Percentiles rank a stretch among this genome's conserved stretches.
Evolutionary conservation across 1,140 invertebrate genomes (phyloP).

Genomic region (Sitophilus oryzae): DNA sequence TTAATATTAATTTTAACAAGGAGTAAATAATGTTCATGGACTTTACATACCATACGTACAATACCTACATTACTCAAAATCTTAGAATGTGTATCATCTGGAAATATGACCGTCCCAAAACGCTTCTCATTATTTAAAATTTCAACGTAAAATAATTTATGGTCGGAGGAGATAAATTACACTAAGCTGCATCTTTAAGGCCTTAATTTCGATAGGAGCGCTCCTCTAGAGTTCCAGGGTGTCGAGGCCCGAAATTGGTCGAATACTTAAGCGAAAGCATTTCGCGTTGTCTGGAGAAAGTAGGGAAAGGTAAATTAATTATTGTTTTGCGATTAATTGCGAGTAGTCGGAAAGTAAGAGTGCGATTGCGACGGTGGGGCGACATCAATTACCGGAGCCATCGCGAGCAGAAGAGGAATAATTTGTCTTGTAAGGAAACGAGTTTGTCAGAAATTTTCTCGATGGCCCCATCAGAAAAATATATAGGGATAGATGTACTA

Average conservation of each 20-base stretch:
- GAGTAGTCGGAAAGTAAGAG: not conserved
- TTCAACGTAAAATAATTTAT: not conserved
- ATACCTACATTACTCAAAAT: too few relatives aligned
- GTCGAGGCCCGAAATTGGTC: not conserved
- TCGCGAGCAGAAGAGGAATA: not conserved
- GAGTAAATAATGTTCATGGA: too few relatives aligned
- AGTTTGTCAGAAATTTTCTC: too few relatives aligned
- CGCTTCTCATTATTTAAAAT: not conserved
- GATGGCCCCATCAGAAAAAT: too few relatives aligned
- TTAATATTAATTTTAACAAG: too few relatives aligned
- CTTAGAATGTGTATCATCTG: too few relatives aligned
- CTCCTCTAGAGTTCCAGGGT: too few relatives aligned
- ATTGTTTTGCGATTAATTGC: not conserved
- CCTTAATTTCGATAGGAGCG: not conserved
- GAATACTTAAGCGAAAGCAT: not conserved
- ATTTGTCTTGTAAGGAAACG: not conserved
- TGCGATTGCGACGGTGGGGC: not conserved
- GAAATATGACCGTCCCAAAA: too few relatives aligned
- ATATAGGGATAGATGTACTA: too few relatives aligned
- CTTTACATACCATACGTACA: too few relatives aligned
- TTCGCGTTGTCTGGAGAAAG: not conserved
- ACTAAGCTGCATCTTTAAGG: not conserved
- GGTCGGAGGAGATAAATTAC: not conserved
- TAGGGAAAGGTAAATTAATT: not conserved
- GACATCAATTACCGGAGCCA: not conserved